phyloP scores from a whole-genome alignment of 2,888 invertebrate genomes.

The Celastrina argiolus region DNA sequence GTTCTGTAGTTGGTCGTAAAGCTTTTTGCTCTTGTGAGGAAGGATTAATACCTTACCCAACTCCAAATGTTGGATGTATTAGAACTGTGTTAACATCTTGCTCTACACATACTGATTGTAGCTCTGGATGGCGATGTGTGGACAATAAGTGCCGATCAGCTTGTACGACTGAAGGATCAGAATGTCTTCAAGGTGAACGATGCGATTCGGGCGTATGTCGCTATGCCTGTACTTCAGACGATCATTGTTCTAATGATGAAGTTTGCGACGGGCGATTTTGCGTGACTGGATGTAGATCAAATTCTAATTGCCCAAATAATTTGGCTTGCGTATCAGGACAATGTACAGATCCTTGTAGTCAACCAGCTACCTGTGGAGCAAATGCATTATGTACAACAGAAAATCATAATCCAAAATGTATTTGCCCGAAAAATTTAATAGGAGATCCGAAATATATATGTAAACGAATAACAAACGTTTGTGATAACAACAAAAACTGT shows the following conservation, averaged over 20 bases:
- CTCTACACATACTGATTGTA: constrained; percentile 86
- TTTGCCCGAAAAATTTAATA: constrained; percentile 82
- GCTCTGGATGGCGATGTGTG: constrained; percentile 83
- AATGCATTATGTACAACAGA: constrained; percentile 85
- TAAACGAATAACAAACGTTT: constrained; percentile 81
- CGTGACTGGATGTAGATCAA: constrained; percentile 87
- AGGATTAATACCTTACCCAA: constrained; percentile 91
- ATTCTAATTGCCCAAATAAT: constrained; percentile 85
- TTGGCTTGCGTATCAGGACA: constrained; percentile 87
- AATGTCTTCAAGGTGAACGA: constrained; percentile 90
- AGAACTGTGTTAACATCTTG: constrained; percentile 87
- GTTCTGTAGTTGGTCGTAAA: constrained; percentile 87
- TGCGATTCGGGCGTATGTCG: constrained; percentile 88
- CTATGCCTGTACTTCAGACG: constrained; percentile 88
- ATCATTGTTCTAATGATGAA: constrained; percentile 92
- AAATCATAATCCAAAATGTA: constrained; percentile 85
- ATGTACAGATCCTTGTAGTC: constrained; percentile 86
- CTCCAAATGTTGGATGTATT: constrained; percentile 92
- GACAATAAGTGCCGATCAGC: constrained; percentile 86
- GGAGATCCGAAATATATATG: constrained; percentile 88
- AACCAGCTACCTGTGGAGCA: constrained; percentile 88
- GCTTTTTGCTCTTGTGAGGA: constrained; percentile 88
- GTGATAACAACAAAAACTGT: constrained; percentile 83
- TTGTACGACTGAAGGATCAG: constrained; percentile 83
- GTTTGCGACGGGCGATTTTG: constrained; percentile 91